Evolutionary conservation across 2,888 invertebrate species (phyloP), one percentile per base, ranked within the genome.

Genomic region (Oscheius sp.): DNA sequence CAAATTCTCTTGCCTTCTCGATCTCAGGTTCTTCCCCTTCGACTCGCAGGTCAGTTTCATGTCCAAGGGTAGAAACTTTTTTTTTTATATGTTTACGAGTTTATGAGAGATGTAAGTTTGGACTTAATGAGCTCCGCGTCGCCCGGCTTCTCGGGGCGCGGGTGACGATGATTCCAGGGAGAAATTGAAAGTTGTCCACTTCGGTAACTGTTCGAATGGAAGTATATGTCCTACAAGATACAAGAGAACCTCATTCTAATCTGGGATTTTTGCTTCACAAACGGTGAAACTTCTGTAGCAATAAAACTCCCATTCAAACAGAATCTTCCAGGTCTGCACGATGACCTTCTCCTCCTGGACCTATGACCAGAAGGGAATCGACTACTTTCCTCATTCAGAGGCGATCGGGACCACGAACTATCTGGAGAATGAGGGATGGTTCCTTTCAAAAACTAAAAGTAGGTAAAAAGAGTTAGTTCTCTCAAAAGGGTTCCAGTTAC

Each of bases 341-440:
- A 88, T 88, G 88, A 86, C 85, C 2, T 88, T 88, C 74, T 84
- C 83, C 33, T 82, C 82, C 2, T 88, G 88, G 88, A 88, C 88
- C 0, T 88, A 88, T 73, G 88, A 88, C 72, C 82, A 86, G 59
- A 87, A 84, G 68, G 88, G 88, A 21, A 88, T 88, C 60, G 88
- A 88, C 79, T 88, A 88, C 73, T 81, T 84, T 57, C 87, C 87
- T 11, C 82, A 85, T 70, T 82, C 83, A n/a, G 84, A 86, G 47
- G 81, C 75, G 42, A 86, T 88, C 55, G 88, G 88, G 35, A 87
- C 85, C 7, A 78, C 81, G 0, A 88, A 88, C 75, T 88, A 85
- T 74, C 73, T 88, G 60, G 87, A 87, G 59, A 89, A 88, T 74
- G 88, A 88, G 62, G 88, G 88, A 75, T 88, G 88, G 88, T 88